A percentile compares a stretch with the other conserved stretches of the same genome.
Conservation (phyloP, 2,113 vertebrate species). For the Ceratotherium simum region DNA sequence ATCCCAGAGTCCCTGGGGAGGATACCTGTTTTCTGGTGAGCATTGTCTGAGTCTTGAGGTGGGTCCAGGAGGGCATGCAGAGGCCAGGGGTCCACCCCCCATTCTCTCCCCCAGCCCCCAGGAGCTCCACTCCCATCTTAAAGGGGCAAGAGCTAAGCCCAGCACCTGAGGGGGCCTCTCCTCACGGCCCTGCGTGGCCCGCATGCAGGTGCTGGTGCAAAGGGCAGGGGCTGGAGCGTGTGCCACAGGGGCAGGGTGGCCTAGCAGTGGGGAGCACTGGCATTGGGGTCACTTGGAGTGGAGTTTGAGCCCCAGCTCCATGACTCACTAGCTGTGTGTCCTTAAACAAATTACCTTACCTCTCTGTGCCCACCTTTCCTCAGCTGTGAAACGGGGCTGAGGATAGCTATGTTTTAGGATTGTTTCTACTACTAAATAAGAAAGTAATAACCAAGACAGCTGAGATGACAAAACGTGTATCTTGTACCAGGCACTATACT, state of each 20-base stretch:
- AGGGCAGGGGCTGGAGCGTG: not conserved
- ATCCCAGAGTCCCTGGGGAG: not conserved
- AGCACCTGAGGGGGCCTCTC: too few relatives aligned
- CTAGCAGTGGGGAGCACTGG: not conserved
- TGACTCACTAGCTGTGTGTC: not conserved
- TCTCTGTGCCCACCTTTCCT: not conserved
- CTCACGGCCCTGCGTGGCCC: not conserved
- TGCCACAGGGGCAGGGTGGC: not conserved
- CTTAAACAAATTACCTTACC: not conserved
- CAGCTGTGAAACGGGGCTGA: not conserved
- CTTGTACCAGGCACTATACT: not conserved
- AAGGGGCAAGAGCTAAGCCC: not conserved
- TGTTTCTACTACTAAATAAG: not conserved
- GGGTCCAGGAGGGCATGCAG: not conserved
- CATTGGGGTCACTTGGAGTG: not conserved
- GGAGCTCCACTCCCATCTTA: not conserved
- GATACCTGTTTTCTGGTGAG: not conserved
- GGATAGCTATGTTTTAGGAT: not conserved
- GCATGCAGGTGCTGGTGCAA: not conserved
- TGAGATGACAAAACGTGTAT: not conserved
- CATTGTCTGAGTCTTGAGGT: not conserved
- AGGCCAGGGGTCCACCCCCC: not conserved
- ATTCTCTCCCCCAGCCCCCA: fast-evolving
- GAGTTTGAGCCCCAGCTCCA: not conserved
- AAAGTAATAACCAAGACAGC: not conserved